Conservation (phyloP, 1,140 invertebrate genomes). For the Monochamus saltuarius region DNA sequence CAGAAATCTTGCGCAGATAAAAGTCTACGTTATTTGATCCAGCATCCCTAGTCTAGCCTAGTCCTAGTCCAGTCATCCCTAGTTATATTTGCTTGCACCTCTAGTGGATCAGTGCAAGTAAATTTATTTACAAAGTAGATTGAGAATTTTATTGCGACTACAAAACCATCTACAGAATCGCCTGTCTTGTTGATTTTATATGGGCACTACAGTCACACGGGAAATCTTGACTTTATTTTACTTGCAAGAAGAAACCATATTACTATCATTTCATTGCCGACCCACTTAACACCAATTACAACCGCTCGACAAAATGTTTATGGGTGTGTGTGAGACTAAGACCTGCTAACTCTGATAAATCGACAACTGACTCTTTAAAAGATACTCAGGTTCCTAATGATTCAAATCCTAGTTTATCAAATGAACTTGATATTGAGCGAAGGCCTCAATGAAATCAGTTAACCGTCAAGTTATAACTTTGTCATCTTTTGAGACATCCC, state of each 20-base stretch:
- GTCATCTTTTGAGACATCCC: too few species aligned
- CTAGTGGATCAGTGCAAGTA: not conserved
- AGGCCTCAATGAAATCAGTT: too few species aligned
- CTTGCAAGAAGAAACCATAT: not conserved
- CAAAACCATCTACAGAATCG: constrained; percentile 11
- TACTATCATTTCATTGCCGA: constrained; percentile 2
- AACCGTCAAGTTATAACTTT: too few species aligned
- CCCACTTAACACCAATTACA: not conserved
- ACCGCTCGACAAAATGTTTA: not conserved
- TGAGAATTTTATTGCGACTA: constrained; percentile 1
- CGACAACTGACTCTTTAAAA: not conserved
- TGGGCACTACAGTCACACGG: constrained; percentile 5
- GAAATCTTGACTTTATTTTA: not conserved
- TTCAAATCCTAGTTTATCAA: too few species aligned
- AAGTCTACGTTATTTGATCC: too few species aligned
- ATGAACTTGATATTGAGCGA: too few species aligned
- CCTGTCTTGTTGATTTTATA: constrained; percentile 10
- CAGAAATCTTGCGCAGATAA: too few species aligned
- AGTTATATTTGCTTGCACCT: too few species aligned
- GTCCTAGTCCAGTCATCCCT: too few species aligned
- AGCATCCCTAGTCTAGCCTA: too few species aligned
- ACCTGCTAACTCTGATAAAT: not conserved
- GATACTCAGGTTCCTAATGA: too few species aligned
- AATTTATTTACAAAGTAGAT: not conserved
- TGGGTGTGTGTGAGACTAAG: not conserved